A percentile compares a stretch with the other conserved stretches of the same genome.
These are phyloP conservation scores for Limnephilus auricula DNA, from an alignment of 2,888 invertebrate species.

Conservation along the genomic window DNA sequence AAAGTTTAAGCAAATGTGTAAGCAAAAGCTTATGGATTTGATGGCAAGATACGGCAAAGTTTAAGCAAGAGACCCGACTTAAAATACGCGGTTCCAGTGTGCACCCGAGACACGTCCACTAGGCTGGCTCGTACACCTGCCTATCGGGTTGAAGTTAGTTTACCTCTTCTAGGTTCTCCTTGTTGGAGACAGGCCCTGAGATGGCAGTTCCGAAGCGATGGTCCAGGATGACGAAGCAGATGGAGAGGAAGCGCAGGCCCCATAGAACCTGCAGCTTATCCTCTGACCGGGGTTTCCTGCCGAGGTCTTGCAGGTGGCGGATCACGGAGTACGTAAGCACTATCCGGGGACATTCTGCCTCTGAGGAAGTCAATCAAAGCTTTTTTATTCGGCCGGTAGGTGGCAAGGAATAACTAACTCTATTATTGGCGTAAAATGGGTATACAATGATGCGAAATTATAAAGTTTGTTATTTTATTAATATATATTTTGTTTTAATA, in stretches of 20 bases:
- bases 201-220: conserved; percentile 78
- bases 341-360: conserved; percentile 68
- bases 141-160: background rate
- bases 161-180: conserved; percentile 77
- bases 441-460: too few relatives aligned
- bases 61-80: too few relatives aligned
- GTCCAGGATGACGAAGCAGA: conserved; percentile 77
- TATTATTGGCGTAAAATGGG: too few relatives aligned
- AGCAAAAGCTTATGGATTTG: too few relatives aligned
- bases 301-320: conserved; percentile 69
- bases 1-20: too few relatives aligned
- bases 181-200: conserved; percentile 78
- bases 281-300: conserved; percentile 70
- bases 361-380: conserved; percentile 62
- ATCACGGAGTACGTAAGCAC: conserved; percentile 54
- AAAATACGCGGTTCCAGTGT: too few relatives aligned
- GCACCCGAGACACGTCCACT: too few relatives aligned
- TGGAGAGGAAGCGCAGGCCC: conserved; percentile 78
- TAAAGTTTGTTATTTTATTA: too few relatives aligned
- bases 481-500: too few relatives aligned
- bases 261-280: conserved; percentile 77
- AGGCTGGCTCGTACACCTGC: too few relatives aligned
- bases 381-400: background rate
- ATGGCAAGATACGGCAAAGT: too few relatives aligned
- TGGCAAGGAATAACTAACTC: background rate